Evolutionary conservation across 2,113 vertebrate genomes (phyloP), one percentile per base, ranked within the genome.

Genomic region (Brienomyrus longianalis): DNA sequence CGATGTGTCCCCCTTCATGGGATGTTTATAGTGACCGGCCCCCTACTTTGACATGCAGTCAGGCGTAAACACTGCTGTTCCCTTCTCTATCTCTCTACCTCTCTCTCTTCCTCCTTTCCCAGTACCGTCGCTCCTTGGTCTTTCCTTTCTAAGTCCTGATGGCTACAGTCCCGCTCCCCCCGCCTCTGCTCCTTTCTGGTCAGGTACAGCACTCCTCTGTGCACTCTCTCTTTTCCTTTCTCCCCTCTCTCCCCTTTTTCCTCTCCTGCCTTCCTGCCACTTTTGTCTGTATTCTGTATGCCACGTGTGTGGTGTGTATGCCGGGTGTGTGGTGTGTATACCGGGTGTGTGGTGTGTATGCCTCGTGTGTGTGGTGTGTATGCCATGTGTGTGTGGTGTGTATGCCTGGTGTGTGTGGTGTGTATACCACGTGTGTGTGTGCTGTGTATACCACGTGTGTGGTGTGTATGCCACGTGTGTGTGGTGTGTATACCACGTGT

Each of bases 161-260:
- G 97, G 97, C 96, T 97, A 97, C 98, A 98, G 97, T 97, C 99
- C 98, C 97, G 97, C 97, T 87, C 98, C 98, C 96, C 98, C 98
- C 96, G 98, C 98, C 94, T 97, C 97, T 93, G 96, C 97, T 97
- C 98, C 98, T 96, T 99, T 99, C 97, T 99, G 98, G 98, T 99
- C 98, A 99, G 98, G 98, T 99, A 99, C 98, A 97, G 98, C 95
- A 92, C 96, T 97, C 27, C 96, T 95, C 62, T 89, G 94, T 91
- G 90, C 94, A 31, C 94, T 95, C 95, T 94, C 56, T 90, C 92
- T 94, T 93, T 91, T 90, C 95, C 92, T 94, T 95, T 94, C 93
- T 94, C 90, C 91, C 86, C 11, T 31, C n/a, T 51, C 17, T 47
- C 19, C 31, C 3, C 11, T 45, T 56, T 43, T 15, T 19, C 77